These are phyloP conservation scores for Neodiprion lecontei DNA, from an alignment of 1,140 invertebrate species.

Conservation along the genomic window DNA sequence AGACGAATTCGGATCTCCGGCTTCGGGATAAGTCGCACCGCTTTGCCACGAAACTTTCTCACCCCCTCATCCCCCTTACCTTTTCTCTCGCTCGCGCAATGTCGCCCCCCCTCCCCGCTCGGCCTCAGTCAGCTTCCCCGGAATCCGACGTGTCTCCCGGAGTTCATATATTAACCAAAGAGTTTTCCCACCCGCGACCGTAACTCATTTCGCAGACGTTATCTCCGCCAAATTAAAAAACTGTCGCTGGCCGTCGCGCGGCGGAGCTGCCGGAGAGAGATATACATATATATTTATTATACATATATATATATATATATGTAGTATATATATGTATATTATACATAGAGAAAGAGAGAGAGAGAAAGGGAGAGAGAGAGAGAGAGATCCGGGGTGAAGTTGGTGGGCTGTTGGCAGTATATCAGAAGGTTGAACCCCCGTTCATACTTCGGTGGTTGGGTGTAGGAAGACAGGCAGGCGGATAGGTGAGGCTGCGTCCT, in stretches of 20 bases:
- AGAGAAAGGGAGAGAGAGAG: too few species aligned
- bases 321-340: too few species aligned
- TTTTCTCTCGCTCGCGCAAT: too few species aligned
- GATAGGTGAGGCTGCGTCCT: not conserved
- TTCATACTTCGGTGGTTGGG: not conserved
- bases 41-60: not conserved
- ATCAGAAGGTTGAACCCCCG: conserved; percentile 21
- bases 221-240: conserved; percentile 7
- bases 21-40: not conserved
- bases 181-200: not conserved
- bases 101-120: not conserved
- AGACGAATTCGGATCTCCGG: not conserved
- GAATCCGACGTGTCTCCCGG: not conserved
- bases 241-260: conserved; percentile 2
- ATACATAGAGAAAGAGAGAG: too few species aligned
- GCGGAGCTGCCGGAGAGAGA: not conserved
- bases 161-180: conserved; percentile 1
- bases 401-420: conserved; percentile 32
- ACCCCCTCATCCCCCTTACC: not conserved
- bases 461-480: too few species aligned
- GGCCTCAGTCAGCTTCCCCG: too few species aligned
- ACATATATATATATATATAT: too few species aligned
- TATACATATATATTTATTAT: too few species aligned
- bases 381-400: conserved; percentile 21
- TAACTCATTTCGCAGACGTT: conserved; percentile 4